Evolutionary conservation across 2,888 invertebrate genomes (phyloP), one percentile per base, ranked within the genome.

Genomic region (Eucera pruinosa): DNA sequence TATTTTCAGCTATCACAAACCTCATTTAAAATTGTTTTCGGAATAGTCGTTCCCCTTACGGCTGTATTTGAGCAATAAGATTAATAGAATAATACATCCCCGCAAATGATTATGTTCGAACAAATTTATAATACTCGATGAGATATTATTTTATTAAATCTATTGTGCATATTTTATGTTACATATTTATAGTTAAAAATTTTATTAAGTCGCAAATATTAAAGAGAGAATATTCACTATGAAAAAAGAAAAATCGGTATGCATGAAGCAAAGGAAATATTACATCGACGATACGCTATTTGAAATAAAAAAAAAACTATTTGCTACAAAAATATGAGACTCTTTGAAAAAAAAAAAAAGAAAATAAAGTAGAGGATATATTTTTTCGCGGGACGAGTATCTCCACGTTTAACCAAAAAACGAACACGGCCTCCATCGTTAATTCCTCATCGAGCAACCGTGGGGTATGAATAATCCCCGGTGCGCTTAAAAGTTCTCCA

Each of bases 381-480:
- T 55, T 18, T 62, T 20, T 25, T 41, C 58, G n/a, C 55, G 15
- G n/a, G 6, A 33, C 45, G 45, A 45, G 27, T 1, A 54, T 9
- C n/a, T 39, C 4, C 11, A 33, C 58, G 64, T 72, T 68, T 68
- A 52, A 45, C 45, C 52, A 52, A 73, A 47, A 75, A 64, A 39
- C 57, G 64, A 50, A 43, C n/a, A 27, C 11, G 36, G n/a, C 43
- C 57, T 39, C 15, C 48, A 60, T 75, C 33, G 75, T 62, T 77
- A 75, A 68, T 68, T 68, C 58, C 77, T 68, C 76, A 48, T 68
- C 68, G 76, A 52, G 41, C 52, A 33, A 54, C 45, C 41, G 30
- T 48, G 36, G 50, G 9, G 68, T 58, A 68, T 41, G 77, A 68
- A 75, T 77, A 77, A 77, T 75, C 76, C 58, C 30, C 39, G 65